A percentile compares a stretch with the other conserved stretches of the same genome.
Evolutionary conservation across 1,140 invertebrate species (phyloP).

Genomic region (Tyrophagus putrescentiae): DNA sequence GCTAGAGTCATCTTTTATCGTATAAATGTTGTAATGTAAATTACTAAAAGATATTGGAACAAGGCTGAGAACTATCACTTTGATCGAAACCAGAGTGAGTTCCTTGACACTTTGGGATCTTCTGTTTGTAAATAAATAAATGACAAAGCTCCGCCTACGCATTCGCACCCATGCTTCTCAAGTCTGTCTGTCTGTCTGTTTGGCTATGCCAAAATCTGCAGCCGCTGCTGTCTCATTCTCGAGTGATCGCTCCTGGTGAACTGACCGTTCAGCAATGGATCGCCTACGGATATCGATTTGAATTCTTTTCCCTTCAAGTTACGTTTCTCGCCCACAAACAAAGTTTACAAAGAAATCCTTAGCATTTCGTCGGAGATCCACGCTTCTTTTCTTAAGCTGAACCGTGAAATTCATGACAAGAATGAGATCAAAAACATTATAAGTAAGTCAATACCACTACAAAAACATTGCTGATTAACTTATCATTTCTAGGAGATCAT

Average conservation of each 20-base stretch:
- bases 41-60: too few species aligned
- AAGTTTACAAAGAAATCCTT: constrained; percentile 7
- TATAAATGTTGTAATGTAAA: too few species aligned
- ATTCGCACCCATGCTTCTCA: background rate
- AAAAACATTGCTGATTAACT: background rate
- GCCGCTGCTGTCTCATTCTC: too few species aligned
- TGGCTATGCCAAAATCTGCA: too few species aligned
- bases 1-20: too few species aligned
- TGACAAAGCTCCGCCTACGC: background rate
- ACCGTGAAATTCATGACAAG: background rate
- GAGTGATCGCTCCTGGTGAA: too few species aligned
- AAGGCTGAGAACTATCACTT: too few species aligned
- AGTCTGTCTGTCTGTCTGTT: background rate
- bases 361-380: background rate
- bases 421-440: background rate
- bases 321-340: background rate
- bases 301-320: constrained; percentile 18
- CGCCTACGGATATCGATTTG: too few species aligned
- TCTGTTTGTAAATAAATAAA: too few species aligned
- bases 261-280: too few species aligned
- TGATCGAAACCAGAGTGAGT: too few species aligned
- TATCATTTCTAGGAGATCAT: background rate
- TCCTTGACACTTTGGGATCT: too few species aligned
- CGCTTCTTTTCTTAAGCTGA: background rate
- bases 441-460: background rate